These are phyloP conservation scores for Drosophila meridionalis DNA, from an alignment of 2,888 invertebrate species.

Conservation along the genomic window DNA sequence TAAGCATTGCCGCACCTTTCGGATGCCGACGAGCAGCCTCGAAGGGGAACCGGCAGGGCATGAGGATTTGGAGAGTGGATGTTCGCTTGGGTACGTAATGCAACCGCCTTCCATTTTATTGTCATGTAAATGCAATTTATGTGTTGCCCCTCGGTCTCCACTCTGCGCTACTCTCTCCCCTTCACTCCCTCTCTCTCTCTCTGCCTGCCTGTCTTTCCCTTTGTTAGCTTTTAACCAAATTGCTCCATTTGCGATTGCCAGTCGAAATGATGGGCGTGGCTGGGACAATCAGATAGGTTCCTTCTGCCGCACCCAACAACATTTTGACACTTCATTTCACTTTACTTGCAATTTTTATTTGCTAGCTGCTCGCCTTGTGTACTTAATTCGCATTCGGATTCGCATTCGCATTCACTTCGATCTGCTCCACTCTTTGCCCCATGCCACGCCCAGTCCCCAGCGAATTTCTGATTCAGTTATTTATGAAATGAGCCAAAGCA, in stretches of 20 bases:
- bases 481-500: conserved; percentile 22
- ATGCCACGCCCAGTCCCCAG: conserved; percentile 34
- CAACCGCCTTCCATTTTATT: conserved; percentile 59
- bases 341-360: conserved; percentile 49
- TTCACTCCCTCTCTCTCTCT: neutral
- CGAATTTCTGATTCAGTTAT: conserved; percentile 44
- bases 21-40: conserved; percentile 1
- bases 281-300: conserved; percentile 20
- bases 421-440: neutral
- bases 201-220: conserved; percentile 6
- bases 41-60: neutral
- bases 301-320: conserved; percentile 44
- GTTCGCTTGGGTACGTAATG: conserved; percentile 35
- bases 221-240: conserved; percentile 63
- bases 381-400: conserved; percentile 8
- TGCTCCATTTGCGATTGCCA: conserved; percentile 58
- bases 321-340: conserved; percentile 72
- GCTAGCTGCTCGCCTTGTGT: conserved; percentile 2
- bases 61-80: conserved; percentile 4
- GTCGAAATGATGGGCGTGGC: conserved; percentile 9
- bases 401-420: conserved; percentile 13
- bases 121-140: conserved; percentile 74
- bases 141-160: conserved; percentile 11
- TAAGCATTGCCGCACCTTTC: conserved; percentile 51
- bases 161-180: neutral